Evolutionary conservation across 1,140 invertebrate species (phyloP).

Genomic region (Babylonia areolata): DNA sequence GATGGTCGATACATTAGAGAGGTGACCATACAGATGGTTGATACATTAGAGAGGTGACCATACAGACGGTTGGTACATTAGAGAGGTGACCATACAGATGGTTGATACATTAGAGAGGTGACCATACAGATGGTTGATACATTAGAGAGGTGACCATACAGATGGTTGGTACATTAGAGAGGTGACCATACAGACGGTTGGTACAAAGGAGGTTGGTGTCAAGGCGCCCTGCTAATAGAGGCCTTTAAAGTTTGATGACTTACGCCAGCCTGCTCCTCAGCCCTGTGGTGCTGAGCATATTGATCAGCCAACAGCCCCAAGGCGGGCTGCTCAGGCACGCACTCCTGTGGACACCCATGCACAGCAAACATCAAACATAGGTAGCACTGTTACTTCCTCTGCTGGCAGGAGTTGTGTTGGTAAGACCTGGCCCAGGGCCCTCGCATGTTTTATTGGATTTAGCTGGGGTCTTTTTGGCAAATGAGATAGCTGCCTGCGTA

Average conservation of each 20-base stretch:
- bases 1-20: too few relatives aligned
- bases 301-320: neutral
- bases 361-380: neutral
- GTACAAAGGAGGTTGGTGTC: too few relatives aligned
- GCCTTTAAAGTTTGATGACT: conserved; percentile 15
- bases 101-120: too few relatives aligned
- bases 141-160: too few relatives aligned
- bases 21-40: too few relatives aligned
- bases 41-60: too few relatives aligned
- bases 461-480: neutral
- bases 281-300: neutral
- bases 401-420: neutral
- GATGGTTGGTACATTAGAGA: too few relatives aligned
- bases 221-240: neutral
- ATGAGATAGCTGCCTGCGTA: neutral
- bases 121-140: too few relatives aligned
- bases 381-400: neutral
- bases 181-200: too few relatives aligned
- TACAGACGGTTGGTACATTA: too few relatives aligned
- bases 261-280: neutral
- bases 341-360: neutral
- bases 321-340: neutral
- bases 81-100: too few relatives aligned
- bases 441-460: conserved; percentile 16
- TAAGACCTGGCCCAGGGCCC: neutral